Evolutionary conservation across 1,140 invertebrate genomes (phyloP), one percentile per base, ranked within the genome.

Genomic region (Tetragnatha versicolor): DNA sequence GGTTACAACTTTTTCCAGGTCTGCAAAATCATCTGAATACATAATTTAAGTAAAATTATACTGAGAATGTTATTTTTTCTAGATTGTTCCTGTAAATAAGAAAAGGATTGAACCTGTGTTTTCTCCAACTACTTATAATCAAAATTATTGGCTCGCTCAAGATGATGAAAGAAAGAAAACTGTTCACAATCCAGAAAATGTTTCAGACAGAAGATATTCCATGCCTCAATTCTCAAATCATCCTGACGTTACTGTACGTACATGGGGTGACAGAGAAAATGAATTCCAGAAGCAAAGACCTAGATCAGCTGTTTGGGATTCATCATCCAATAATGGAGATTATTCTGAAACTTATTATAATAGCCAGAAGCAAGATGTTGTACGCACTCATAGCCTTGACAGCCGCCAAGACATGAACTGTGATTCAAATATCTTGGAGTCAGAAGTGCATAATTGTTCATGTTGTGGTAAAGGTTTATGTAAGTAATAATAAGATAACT

Each of bases 201-300:
- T 31, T 10, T 10, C 37, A 22, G 45, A 55, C 20, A 42, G 73
- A 77, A 77, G 73, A 17, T 55, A 66, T 37, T 77, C 73, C n/a
- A 77, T 77, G 73, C 47, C 73, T 5, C n/a, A 31, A 42, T 53
- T 12, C 53, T 33, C 20, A 29, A n/a, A n/a, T n/a, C 73, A 65
- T 20, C 73, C 73, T 35, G 61, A 77, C 55, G 73, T 77, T 39
- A 77, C 73, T 42, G 25, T 77, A 31, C 45, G 73, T 12, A 77
- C 73, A 51, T 77, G 73, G 73, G 63, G 42, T 51, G 73, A 77
- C n/a, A 51, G 73, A 37, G 73, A 65, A 39, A 25, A 55, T 29
- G 73, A 77, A 55, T 66, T 42, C 55, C 45, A 66, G 29, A 60
- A 77, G 33, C 60, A 27, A 29, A 60, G 73, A 37, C 73, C 60